Evolutionary conservation across 2,888 invertebrate species (phyloP), one percentile per base, ranked within the genome.

Genomic region (Cylloceria caligata): DNA sequence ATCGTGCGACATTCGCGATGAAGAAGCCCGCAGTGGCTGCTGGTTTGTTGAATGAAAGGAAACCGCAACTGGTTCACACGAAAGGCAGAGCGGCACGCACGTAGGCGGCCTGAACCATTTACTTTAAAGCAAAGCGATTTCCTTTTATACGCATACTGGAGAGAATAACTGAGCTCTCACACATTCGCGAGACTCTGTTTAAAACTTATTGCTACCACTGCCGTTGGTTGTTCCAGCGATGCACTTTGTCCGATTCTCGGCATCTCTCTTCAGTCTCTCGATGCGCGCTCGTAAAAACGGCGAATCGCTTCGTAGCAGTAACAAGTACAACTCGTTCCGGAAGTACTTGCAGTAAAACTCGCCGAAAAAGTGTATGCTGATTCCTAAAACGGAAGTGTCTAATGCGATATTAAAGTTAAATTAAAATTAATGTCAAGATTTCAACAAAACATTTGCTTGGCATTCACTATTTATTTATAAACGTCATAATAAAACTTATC

Each of bases 31-130:
- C 34, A 24, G 39, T 16, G 55, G n/a, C 36, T 45, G 75, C 49
- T 52, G 47, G 57, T 64, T 69, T 65, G 86, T 87, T 89, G 90
- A 90, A 90, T 89, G 90, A 90, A 90, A 90, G 90, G 90, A 90
- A 90, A 90, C 90, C 87, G 88, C 88, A 85, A 86, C 88, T 86
- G 90, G 90, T 90, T 90, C 90, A 90, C 90, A 90, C 90, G 90
- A 88, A 85, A 87, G 69, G 86, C 83, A 55, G 71, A 80, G 82
- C 82, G 85, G 86, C 88, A 87, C 87, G 88, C 89, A 88, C 84
- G 85, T 83, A 86, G 81, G 84, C 81, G 84, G 85, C 84, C 82
- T 85, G 88, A 88, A 86, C 84, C 88, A 88, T 90, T 90, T 89
- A 89, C 88, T 87, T 87, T 86, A 87, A 88, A 88, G 88, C 87